phyloP scores from a whole-genome alignment of 2,888 invertebrate genomes.

The Drosophila pegasa region DNA sequence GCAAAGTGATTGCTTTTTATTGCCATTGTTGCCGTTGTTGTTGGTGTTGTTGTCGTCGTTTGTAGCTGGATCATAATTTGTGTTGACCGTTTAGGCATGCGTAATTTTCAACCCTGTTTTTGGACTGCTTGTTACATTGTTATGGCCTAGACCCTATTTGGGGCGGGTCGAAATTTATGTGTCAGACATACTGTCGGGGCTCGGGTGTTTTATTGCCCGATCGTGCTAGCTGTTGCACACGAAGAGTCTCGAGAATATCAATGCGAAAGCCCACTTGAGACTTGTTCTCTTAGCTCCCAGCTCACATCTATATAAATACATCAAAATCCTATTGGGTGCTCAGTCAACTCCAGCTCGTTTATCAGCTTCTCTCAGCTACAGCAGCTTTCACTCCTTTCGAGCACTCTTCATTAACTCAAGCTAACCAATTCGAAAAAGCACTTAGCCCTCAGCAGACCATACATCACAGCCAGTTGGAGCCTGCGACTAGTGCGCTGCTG shows the following conservation, averaged over 20 bases:
- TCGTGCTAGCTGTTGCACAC: slow-evolving; percentile 12
- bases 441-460: slow-evolving; percentile 50
- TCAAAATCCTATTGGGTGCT: slow-evolving; percentile 7
- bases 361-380: slow-evolving; percentile 8
- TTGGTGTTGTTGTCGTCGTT: slow-evolving; percentile 37
- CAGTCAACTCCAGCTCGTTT: slow-evolving; percentile 18
- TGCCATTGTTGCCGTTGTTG: slow-evolving; percentile 52
- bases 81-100: slow-evolving; percentile 66
- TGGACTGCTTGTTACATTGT: slow-evolving; percentile 36
- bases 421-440: slow-evolving; percentile 41
- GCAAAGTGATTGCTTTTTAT: slow-evolving; percentile 74
- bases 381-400: slow-evolving; percentile 17
- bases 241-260: slow-evolving; percentile 5
- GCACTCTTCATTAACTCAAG: slow-evolving; percentile 38
- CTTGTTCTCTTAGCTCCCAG: not conserved
- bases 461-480: slow-evolving; percentile 38
- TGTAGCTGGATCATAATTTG: slow-evolving; percentile 64
- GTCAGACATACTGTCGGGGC: slow-evolving; percentile 15
- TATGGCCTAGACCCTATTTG: slow-evolving; percentile 46
- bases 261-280: not conserved
- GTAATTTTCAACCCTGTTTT: slow-evolving; percentile 71
- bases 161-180: slow-evolving; percentile 22
- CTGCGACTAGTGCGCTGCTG: slow-evolving; percentile 2
- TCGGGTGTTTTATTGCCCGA: slow-evolving; percentile 25
- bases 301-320: not conserved